Conservation (phyloP, 2,113 vertebrate species). For the Phrynosoma platyrhinos region DNA sequence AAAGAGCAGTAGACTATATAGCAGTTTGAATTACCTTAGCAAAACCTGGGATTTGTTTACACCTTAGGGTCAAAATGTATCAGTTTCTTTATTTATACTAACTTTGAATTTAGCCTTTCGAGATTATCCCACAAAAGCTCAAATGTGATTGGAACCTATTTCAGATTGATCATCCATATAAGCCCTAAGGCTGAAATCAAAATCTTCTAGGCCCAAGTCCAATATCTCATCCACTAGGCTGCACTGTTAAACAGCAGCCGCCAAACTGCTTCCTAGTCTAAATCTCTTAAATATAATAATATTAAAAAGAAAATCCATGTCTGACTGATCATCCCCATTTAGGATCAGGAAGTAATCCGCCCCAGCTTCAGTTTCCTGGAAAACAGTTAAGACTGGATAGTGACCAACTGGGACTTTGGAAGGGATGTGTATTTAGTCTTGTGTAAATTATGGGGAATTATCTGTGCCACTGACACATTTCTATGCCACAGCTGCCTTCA, state of each 20-base stretch:
- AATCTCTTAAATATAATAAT: slow-evolving; percentile 22
- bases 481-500: neutral
- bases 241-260: neutral
- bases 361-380: neutral
- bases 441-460: neutral
- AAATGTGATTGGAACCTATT: neutral
- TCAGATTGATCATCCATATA: slow-evolving; percentile 13
- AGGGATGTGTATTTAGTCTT: neutral
- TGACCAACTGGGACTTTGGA: neutral
- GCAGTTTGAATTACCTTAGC: neutral
- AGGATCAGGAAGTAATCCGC: neutral
- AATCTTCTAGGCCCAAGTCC: slow-evolving; percentile 12
- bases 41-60: slow-evolving; percentile 10
- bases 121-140: slow-evolving; percentile 3
- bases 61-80: neutral
- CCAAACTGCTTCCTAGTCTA: slow-evolving; percentile 1
- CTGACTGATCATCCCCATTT: neutral
- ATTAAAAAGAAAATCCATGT: slow-evolving; percentile 24
- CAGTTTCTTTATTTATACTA: neutral
- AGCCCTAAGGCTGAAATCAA: neutral
- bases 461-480: neutral
- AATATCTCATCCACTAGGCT: slow-evolving; percentile 2
- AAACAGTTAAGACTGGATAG: neutral
- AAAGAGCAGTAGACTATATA: neutral
- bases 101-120: neutral